phyloP scores from a whole-genome alignment of 2,113 vertebrate species.

The Oreochromis niloticus region DNA sequence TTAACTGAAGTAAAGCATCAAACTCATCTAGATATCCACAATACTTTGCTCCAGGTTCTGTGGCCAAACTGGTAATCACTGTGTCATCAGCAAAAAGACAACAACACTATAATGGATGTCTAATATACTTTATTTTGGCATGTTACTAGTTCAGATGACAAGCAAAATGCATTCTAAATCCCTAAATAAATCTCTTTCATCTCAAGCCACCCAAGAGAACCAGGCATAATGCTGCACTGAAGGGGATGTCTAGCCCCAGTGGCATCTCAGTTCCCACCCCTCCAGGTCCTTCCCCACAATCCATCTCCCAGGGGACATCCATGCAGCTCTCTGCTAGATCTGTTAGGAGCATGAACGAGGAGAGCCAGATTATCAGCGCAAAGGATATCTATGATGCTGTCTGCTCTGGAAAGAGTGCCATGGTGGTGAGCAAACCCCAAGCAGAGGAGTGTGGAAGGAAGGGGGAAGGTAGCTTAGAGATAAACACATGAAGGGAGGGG shows the following conservation, averaged over 20 bases:
- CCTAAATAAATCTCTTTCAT: slow-evolving; percentile 37
- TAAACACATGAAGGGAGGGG: slow-evolving; percentile 6
- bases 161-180: slow-evolving; percentile 2
- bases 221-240: slow-evolving; percentile 15
- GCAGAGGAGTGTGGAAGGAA: neutral
- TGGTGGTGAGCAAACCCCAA: slow-evolving; percentile 73
- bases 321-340: neutral
- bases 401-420: slow-evolving; percentile 70
- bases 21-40: neutral
- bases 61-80: neutral
- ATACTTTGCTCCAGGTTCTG: neutral
- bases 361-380: neutral
- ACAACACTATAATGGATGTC: neutral
- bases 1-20: neutral
- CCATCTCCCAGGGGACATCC: neutral
- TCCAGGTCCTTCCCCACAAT: neutral
- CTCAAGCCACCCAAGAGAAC: slow-evolving; percentile 60
- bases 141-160: neutral
- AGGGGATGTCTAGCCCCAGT: neutral
- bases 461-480: neutral
- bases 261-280: neutral
- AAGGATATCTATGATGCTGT: slow-evolving; percentile 79
- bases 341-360: neutral
- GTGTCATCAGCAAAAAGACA: neutral
- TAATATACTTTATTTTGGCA: neutral